phyloP scores from a whole-genome alignment of 2,888 invertebrate species.

The Nineta flava region DNA sequence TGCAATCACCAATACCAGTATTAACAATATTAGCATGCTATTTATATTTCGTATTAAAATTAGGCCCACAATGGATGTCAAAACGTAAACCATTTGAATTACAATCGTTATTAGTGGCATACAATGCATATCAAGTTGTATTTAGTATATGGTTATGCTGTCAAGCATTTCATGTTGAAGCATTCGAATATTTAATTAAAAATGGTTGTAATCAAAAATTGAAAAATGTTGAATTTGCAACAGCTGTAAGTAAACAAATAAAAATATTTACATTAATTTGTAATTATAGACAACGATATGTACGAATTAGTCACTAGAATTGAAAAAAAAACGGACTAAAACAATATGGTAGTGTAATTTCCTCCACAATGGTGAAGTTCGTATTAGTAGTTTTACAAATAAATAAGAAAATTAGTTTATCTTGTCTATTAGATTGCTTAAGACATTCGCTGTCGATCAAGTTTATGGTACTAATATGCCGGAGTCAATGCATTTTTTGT shows the following conservation, averaged over 20 bases:
- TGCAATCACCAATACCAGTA: conserved; percentile 59
- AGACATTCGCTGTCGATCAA: too few species aligned
- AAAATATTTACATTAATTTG: neutral
- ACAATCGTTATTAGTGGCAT: conserved; percentile 53
- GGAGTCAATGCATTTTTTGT: too few species aligned
- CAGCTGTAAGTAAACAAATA: conserved; percentile 1
- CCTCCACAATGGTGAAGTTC: too few species aligned
- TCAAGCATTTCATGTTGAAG: conserved; percentile 22
- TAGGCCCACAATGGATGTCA: conserved; percentile 62
- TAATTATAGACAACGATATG: neutral
- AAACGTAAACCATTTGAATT: conserved; percentile 57
- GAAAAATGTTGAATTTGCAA: conserved; percentile 3
- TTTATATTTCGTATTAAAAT: conserved; percentile 54
- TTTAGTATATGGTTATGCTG: conserved; percentile 61
- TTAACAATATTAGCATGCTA: conserved; percentile 46
- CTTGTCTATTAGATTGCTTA: too few species aligned
- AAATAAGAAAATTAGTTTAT: too few species aligned
- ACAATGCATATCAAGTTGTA: conserved; percentile 78
- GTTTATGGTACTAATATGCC: too few species aligned
- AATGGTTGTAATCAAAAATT: conserved; percentile 13
- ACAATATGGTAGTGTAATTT: neutral
- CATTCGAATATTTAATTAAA: conserved; percentile 16
- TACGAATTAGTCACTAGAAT: neutral
- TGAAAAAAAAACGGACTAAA: neutral
- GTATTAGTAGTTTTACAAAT: too few species aligned